Conservation (phyloP, 2,797 vertebrate species). For the Paguma larvata region DNA sequence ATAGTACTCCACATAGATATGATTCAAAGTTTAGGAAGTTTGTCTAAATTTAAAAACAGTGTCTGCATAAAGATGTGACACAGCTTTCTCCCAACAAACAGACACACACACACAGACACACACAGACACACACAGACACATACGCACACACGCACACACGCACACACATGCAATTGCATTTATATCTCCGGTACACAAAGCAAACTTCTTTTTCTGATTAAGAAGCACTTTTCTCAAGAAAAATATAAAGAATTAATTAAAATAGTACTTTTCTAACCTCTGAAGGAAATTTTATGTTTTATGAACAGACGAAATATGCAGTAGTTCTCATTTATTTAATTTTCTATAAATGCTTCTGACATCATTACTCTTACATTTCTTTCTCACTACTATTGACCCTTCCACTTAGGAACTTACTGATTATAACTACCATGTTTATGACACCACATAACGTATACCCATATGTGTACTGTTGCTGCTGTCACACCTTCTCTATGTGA, state of each 20-base stretch:
- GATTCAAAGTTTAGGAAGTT: not conserved
- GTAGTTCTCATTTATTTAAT: conserved; percentile 23
- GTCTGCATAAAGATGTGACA: not conserved
- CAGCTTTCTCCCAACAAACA: not conserved
- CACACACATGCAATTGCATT: not conserved
- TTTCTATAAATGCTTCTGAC: not conserved
- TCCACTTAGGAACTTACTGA: conserved; percentile 63
- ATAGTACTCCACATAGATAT: not conserved
- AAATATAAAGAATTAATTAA: not conserved
- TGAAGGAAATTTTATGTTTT: not conserved
- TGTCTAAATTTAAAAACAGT: not conserved
- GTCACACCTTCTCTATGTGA: not conserved
- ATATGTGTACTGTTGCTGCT: not conserved
- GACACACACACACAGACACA: too few relatives aligned
- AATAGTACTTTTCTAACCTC: not conserved
- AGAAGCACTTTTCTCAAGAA: not conserved
- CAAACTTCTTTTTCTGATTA: not conserved
- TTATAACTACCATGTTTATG: conserved; percentile 65
- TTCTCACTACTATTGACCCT: conserved; percentile 60
- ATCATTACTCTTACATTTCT: conserved; percentile 33
- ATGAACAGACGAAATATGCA: not conserved
- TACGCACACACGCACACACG: not conserved
- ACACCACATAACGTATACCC: conserved; percentile 4
- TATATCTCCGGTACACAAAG: not conserved
- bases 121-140: not conserved